These are phyloP conservation scores for Pachyrhynchus sulphureomaculatus DNA, from an alignment of 1,140 invertebrate genomes.

Conservation along the genomic window DNA sequence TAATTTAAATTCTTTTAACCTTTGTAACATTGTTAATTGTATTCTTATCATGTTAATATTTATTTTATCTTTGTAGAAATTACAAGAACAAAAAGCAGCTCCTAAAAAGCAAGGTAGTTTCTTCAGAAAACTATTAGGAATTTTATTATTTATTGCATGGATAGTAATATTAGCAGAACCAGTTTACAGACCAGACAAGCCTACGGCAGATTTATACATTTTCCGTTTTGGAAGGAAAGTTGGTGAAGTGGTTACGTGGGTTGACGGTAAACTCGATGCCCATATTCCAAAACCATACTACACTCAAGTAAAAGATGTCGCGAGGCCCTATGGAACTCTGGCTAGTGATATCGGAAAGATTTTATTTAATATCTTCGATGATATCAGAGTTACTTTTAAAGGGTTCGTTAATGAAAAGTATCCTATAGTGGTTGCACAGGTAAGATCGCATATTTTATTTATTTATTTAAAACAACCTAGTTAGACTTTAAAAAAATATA, in stretches of 20 bases:
- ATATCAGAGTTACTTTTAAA: conserved; percentile 52
- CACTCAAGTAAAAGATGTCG: conserved; percentile 47
- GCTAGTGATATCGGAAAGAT: conserved; percentile 58
- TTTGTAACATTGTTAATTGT: background rate
- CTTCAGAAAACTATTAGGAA: conserved; percentile 24
- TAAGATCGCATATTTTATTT: conserved; percentile 53
- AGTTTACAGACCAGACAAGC: background rate
- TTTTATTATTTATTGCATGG: conserved; percentile 23
- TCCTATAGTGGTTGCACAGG: conserved; percentile 60
- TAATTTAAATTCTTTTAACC: background rate
- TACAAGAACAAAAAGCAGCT: conserved; percentile 22
- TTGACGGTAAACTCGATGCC: conserved; percentile 54
- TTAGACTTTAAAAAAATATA: no score
- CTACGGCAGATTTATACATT: conserved; percentile 12
- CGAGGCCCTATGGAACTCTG: conserved; percentile 64
- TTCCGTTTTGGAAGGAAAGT: conserved; percentile 19
- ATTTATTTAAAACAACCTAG: background rate
- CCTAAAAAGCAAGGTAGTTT: conserved; percentile 33
- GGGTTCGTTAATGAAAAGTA: conserved; percentile 58
- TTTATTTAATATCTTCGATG: conserved; percentile 57
- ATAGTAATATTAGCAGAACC: conserved; percentile 24
- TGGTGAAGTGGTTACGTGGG: conserved; percentile 36
- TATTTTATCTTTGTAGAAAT: conserved; percentile 40
- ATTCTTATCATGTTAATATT: background rate
- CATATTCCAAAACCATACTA: conserved; percentile 66